Evolutionary conservation across 2,113 vertebrate species (phyloP), one percentile per base, ranked within the genome.

Genomic region (Caranx ignobilis): DNA sequence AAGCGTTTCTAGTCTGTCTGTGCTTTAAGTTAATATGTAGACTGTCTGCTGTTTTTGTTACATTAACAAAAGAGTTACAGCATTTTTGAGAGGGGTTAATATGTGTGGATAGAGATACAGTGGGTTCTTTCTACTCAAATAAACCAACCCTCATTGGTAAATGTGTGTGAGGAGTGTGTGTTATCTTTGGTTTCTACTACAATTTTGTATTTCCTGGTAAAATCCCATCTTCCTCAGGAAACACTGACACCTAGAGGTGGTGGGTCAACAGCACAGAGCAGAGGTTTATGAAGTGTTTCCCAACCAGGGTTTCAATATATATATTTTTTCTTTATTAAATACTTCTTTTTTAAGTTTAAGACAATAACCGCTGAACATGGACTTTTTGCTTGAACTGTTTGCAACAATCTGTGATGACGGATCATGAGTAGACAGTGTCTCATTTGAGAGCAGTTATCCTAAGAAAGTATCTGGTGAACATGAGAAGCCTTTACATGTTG

Each of bases 31-130:
- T 54, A 69, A 68, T 52, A 37, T 45, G 32, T 75, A 52, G 52
- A 64, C 61, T 72, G 80, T 90, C 59, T 1, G 78, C 62, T 87
- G 69, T 80, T 86, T 91, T 92, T 90, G 87, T 92, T 92, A 91
- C 79, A 88, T 90, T 91, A 92, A 90, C 89, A 91, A 89, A 83
- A 87, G 74, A 86, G 35, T 71, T 45, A 63, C 63, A 39, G 73
- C 68, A 43, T 77, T 64, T 73, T 26, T 71, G 81, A 82, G 47
- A 71, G 50, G 57, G 50, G 57, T 31, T 79, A 48, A 60, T 74
- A 26, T 76, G 62, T 73, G 32, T 63, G 71, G 64, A 37, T 56
- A 79, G 43, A 63, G 69, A 72, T 55, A 50, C 41, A 31, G 0
- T 63, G 32, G 68, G 75, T 81, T 31, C 21, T 80, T 47, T 85